Percentiles rank a stretch among this genome's conserved stretches.
Evolutionary conservation across 2,797 vertebrate species (phyloP).

Genomic region (Fistularia commersonii): DNA sequence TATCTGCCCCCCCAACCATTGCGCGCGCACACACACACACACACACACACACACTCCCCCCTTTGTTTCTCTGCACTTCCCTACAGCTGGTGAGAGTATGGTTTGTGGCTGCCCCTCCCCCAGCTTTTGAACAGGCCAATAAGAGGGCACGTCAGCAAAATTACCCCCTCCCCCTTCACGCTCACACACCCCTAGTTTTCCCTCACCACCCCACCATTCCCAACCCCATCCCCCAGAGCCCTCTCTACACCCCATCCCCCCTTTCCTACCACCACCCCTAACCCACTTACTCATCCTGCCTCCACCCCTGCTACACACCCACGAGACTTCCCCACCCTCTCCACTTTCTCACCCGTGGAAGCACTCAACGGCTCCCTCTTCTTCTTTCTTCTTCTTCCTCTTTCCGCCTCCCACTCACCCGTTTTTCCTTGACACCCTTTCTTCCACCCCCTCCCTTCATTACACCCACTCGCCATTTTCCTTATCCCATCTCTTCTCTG

Average conservation of each 20-base stretch:
- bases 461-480: slow-evolving; percentile 53
- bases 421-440: slow-evolving; percentile 40
- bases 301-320: slow-evolving; percentile 64
- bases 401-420: slow-evolving; percentile 38
- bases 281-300: slow-evolving; percentile 70
- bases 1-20: slow-evolving; percentile 33
- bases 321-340: slow-evolving; percentile 59
- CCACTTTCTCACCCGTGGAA: slow-evolving; percentile 55
- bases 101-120: slow-evolving; percentile 75
- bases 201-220: slow-evolving; percentile 66
- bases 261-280: slow-evolving; percentile 60
- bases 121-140: slow-evolving; percentile 78
- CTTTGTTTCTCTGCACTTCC: slow-evolving; percentile 67
- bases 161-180: slow-evolving; percentile 32
- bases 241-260: slow-evolving; percentile 66
- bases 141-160: slow-evolving; percentile 68
- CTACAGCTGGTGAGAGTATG: slow-evolving; percentile 78
- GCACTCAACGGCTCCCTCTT: neutral
- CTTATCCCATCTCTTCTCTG: slow-evolving; percentile 35
- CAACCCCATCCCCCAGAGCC: slow-evolving; percentile 70
- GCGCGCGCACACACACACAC: too few relatives aligned
- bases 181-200: slow-evolving; percentile 53
- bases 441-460: slow-evolving; percentile 21
- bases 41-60: slow-evolving; percentile 26
- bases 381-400: slow-evolving; percentile 18